Evolutionary conservation across 2,113 vertebrate genomes (phyloP).

Genomic region (Steatornis caripensis): DNA sequence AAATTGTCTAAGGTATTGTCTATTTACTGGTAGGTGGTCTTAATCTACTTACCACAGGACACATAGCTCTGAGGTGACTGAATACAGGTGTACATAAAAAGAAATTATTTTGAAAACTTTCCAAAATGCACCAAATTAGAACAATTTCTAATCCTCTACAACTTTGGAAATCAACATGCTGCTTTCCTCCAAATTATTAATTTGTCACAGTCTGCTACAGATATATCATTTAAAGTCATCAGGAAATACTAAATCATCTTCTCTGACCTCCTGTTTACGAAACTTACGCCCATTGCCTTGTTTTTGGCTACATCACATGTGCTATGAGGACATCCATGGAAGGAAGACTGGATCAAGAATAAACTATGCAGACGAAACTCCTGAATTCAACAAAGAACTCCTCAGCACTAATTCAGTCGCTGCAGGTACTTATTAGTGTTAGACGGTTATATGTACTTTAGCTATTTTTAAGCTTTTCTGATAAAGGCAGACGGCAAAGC

Average conservation of each 20-base stretch:
- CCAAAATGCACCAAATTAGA: neutral
- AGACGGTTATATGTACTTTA: neutral
- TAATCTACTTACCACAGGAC: neutral
- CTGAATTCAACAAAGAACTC: neutral
- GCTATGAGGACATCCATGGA: neutral
- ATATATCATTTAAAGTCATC: neutral
- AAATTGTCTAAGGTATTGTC: neutral
- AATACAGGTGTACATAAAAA: neutral
- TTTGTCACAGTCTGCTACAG: neutral
- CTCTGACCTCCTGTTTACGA: neutral
- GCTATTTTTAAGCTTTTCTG: neutral
- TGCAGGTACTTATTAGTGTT: neutral
- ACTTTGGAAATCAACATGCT: neutral
- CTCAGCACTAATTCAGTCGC: neutral
- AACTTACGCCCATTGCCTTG: neutral
- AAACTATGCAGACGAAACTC: neutral
- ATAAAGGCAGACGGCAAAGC: neutral
- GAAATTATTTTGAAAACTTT: neutral
- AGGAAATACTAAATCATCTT: neutral
- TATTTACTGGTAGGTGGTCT: neutral
- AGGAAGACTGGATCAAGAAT: neutral
- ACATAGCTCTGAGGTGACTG: neutral
- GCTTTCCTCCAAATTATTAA: neutral
- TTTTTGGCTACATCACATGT: neutral
- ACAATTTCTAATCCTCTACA: neutral